Conservation (phyloP, 1,140 invertebrate species). For the Bombus impatiens region DNA sequence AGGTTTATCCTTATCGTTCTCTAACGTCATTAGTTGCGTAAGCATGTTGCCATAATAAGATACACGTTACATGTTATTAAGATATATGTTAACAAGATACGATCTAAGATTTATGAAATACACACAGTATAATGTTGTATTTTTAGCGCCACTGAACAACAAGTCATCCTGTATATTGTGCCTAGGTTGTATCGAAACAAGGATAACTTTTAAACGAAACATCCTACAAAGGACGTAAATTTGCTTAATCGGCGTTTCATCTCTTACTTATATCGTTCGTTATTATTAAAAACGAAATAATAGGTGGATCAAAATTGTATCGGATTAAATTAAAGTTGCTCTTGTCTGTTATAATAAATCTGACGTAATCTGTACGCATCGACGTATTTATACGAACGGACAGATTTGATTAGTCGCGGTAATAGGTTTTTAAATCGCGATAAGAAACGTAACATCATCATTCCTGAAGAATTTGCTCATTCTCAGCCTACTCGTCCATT, state of each 20-base stretch:
- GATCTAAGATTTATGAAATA: not conserved
- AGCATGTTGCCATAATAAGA: not conserved
- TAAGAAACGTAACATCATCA: conserved; percentile 43
- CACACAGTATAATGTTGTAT: not conserved
- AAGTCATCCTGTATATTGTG: no score
- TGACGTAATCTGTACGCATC: no score
- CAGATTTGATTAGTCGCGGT: not conserved
- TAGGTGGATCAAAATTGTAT: no score
- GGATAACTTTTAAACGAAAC: not conserved
- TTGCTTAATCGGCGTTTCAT: not conserved
- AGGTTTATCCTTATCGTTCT: not conserved
- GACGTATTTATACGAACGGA: not conserved
- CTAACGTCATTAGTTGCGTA: not conserved
- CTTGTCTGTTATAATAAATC: no score
- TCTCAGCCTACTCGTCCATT: conserved; percentile 56
- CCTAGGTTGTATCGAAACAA: no score
- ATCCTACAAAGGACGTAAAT: no score
- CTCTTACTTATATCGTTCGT: no score
- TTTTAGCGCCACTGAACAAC: not conserved
- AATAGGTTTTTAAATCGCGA: conserved; percentile 53
- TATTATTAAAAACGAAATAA: no score
- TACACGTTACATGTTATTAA: not conserved
- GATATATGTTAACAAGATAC: not conserved
- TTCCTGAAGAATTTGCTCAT: conserved; percentile 59
- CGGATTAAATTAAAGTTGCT: no score